phyloP scores from a whole-genome alignment of 2,888 invertebrate genomes.

The Drosophila pseudotalamancana region DNA sequence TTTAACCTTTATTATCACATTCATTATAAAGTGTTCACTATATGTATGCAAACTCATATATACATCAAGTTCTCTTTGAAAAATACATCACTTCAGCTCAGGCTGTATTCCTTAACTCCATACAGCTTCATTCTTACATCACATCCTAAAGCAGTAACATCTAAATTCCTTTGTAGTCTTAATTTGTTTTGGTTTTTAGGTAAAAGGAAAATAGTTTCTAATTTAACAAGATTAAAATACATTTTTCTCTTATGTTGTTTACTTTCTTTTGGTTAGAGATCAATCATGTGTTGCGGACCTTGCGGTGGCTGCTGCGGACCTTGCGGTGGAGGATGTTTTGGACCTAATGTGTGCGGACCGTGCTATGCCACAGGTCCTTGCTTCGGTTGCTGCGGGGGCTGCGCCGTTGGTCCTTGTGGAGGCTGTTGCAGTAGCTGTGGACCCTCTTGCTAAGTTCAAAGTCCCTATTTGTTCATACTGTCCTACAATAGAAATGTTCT shows the following conservation, averaged over 20 bases:
- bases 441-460: slow-evolving; percentile 28
- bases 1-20: too few relatives aligned
- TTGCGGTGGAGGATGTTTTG: slow-evolving; percentile 39
- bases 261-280: not conserved
- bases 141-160: slow-evolving; percentile 10
- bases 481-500: too few relatives aligned
- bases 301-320: slow-evolving; percentile 24
- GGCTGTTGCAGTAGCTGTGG: slow-evolving; percentile 41
- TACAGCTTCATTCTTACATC: slow-evolving; percentile 24
- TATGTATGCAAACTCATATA: too few relatives aligned
- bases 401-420: slow-evolving; percentile 36
- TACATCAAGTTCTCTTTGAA: slow-evolving; percentile 1
- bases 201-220: slow-evolving; percentile 8
- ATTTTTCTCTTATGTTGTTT: not conserved
- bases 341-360: slow-evolving; percentile 46
- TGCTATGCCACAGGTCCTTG: slow-evolving; percentile 38
- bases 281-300: slow-evolving; percentile 53
- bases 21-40: too few relatives aligned
- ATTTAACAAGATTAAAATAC: not conserved
- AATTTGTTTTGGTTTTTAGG: slow-evolving; percentile 36
- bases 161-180: slow-evolving; percentile 46
- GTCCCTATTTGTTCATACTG: not conserved
- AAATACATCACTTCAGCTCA: not conserved
- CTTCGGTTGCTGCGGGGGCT: slow-evolving; percentile 44
- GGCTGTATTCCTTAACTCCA: too few relatives aligned